Percentiles rank a stretch among this genome's conserved stretches.
These are phyloP conservation scores for Musca domestica DNA, from an alignment of 1,140 invertebrate species.

Conservation along the genomic window DNA sequence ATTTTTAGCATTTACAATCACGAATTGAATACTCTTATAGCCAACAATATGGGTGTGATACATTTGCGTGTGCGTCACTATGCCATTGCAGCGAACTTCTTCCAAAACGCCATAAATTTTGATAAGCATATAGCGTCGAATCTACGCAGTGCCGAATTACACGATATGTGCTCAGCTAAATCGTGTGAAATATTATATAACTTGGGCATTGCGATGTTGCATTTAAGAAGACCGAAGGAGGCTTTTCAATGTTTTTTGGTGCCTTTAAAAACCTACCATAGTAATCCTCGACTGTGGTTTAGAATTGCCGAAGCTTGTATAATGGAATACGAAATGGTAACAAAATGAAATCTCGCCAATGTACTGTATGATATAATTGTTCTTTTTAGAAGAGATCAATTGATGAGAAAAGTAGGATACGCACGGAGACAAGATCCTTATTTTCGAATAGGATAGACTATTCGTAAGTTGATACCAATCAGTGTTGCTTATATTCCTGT, in stretches of 20 bases:
- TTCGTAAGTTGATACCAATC: slow-evolving; percentile 13
- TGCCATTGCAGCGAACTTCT: slow-evolving; percentile 80
- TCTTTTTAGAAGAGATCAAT: background rate
- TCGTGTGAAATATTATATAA: slow-evolving; percentile 87
- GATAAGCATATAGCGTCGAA: slow-evolving; percentile 66
- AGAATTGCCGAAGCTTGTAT: slow-evolving; percentile 91
- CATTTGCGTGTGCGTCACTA: slow-evolving; percentile 85
- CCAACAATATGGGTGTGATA: slow-evolving; percentile 88
- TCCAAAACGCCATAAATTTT: slow-evolving; percentile 79
- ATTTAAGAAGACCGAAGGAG: slow-evolving; percentile 73
- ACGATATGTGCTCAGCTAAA: slow-evolving; percentile 57
- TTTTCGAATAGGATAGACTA: slow-evolving; percentile 30
- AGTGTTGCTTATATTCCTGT: background rate
- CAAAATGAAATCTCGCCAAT: slow-evolving; percentile 36
- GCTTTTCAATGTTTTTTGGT: slow-evolving; percentile 93
- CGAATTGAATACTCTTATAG: slow-evolving; percentile 69
- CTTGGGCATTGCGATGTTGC: slow-evolving; percentile 81
- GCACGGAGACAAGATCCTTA: background rate
- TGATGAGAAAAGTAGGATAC: background rate
- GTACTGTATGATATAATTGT: slow-evolving; percentile 42
- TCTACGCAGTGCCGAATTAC: slow-evolving; percentile 40
- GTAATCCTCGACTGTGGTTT: slow-evolving; percentile 88
- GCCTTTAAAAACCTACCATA: slow-evolving; percentile 79
- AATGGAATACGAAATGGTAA: slow-evolving; percentile 66
- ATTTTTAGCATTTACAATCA: slow-evolving; percentile 10